These are phyloP conservation scores for Bombus turneri DNA, from an alignment of 1,140 invertebrate genomes.

Conservation along the genomic window DNA sequence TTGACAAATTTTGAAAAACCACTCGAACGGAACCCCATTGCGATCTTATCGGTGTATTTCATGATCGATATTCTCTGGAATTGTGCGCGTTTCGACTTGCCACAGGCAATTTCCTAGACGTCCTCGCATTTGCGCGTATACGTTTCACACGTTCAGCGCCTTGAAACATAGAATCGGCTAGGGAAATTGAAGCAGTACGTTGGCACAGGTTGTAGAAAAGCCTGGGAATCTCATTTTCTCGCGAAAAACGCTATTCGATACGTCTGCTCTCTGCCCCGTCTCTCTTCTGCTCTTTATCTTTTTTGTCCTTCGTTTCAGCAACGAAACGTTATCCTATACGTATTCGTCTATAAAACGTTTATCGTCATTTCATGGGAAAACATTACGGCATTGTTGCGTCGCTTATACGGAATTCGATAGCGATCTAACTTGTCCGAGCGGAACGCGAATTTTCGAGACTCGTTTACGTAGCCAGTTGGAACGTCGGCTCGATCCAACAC, in stretches of 20 bases:
- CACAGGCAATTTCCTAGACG: background rate
- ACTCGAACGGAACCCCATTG: background rate
- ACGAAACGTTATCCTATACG: background rate
- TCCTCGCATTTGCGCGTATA: background rate
- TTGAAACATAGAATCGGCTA: slow-evolving; percentile 10
- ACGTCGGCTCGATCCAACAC: background rate
- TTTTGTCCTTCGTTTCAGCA: background rate
- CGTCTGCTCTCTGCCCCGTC: background rate
- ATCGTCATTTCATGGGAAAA: slow-evolving; percentile 24
- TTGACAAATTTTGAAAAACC: background rate
- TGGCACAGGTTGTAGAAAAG: background rate
- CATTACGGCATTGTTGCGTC: slow-evolving; percentile 17
- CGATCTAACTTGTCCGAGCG: background rate
- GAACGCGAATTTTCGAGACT: background rate
- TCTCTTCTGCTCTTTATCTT: background rate
- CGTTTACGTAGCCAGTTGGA: background rate
- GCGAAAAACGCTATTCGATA: slow-evolving; percentile 22
- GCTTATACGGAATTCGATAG: slow-evolving; percentile 3
- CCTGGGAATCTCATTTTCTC: slow-evolving; percentile 36
- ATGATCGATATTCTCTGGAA: slow-evolving; percentile 27
- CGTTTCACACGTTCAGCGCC: background rate
- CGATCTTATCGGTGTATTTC: background rate
- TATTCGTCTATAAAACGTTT: slow-evolving; percentile 9
- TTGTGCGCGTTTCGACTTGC: slow-evolving; percentile 21
- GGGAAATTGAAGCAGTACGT: slow-evolving; percentile 22